These are phyloP conservation scores for Hanleya hanleyi DNA, from an alignment of 2,888 invertebrate genomes.

Conservation along the genomic window DNA sequence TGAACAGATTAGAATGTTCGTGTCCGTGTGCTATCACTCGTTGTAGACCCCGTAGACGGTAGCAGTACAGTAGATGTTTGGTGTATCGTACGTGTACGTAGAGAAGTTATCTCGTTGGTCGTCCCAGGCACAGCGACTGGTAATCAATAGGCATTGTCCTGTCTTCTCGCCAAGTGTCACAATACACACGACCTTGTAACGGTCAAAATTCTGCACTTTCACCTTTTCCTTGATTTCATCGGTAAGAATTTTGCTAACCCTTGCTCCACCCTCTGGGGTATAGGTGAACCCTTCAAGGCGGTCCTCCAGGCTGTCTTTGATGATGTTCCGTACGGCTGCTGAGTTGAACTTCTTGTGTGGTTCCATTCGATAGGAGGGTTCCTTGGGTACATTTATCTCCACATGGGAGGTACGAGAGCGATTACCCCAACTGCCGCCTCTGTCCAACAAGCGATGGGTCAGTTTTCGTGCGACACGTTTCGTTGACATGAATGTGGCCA, in stretches of 20 bases:
- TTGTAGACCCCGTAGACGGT: slow-evolving; percentile 55
- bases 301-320: slow-evolving; percentile 43
- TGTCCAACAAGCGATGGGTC: slow-evolving; percentile 13
- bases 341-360: slow-evolving; percentile 45
- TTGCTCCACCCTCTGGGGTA: slow-evolving; percentile 47
- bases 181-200: slow-evolving; percentile 55
- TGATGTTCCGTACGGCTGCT: slow-evolving; percentile 36
- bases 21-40: slow-evolving; percentile 39
- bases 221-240: slow-evolving; percentile 60
- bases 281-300: slow-evolving; percentile 47
- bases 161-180: slow-evolving; percentile 52
- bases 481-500: background rate
- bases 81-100: slow-evolving; percentile 48
- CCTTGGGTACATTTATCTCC: slow-evolving; percentile 38
- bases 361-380: slow-evolving; percentile 60
- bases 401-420: slow-evolving; percentile 32
- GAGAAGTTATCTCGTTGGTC: slow-evolving; percentile 49
- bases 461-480: slow-evolving; percentile 8
- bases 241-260: slow-evolving; percentile 47
- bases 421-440: slow-evolving; percentile 22
- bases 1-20: background rate
- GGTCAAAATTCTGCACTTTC: slow-evolving; percentile 51
- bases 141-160: slow-evolving; percentile 45
- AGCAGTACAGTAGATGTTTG: slow-evolving; percentile 51
- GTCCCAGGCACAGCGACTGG: slow-evolving; percentile 56